A percentile compares a stretch with the other conserved stretches of the same genome.
Conservation (phyloP, 2,797 vertebrate genomes). For the Atherinosoma microstoma region DNA sequence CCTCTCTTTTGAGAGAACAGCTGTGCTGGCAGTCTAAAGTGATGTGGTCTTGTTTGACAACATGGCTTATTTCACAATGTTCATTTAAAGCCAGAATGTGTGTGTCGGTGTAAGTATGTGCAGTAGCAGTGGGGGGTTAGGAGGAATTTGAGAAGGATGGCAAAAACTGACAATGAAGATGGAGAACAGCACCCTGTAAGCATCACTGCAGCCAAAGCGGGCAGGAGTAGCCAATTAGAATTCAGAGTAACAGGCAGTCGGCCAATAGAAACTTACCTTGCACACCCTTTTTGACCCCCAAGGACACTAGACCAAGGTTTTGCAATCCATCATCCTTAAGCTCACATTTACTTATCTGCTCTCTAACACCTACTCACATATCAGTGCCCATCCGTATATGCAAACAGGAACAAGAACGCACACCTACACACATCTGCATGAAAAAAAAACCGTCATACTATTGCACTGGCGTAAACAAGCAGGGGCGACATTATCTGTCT, state of each 20-base stretch:
- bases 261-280: conserved; percentile 76
- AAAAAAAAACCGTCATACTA: conserved; percentile 53
- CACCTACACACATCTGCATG: conserved; percentile 67
- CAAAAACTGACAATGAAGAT: conserved; percentile 40
- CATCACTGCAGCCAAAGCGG: conserved; percentile 58
- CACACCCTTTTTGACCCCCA: conserved; percentile 71
- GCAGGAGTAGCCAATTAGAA: conserved; percentile 63
- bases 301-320: conserved; percentile 79
- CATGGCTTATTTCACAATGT: conserved; percentile 61
- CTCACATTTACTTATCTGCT: conserved; percentile 68
- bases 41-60: conserved; percentile 78
- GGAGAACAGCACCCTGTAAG: conserved; percentile 52
- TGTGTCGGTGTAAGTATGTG: conserved; percentile 36
- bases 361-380: conserved; percentile 58
- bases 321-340: conserved; percentile 76
- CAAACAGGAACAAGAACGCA: conserved; percentile 60
- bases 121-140: conserved; percentile 26
- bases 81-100: conserved; percentile 44
- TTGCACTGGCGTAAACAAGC: conserved; percentile 62
- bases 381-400: conserved; percentile 28
- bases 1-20: conserved; percentile 76
- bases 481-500: conserved; percentile 74
- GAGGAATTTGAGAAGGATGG: conserved; percentile 37
- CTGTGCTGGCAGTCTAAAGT: conserved; percentile 74
- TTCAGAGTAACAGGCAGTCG: conserved; percentile 62